A percentile compares a stretch with the other conserved stretches of the same genome.
Evolutionary conservation across 2,113 vertebrate genomes (phyloP).

Genomic region (Hepsetus odoe): DNA sequence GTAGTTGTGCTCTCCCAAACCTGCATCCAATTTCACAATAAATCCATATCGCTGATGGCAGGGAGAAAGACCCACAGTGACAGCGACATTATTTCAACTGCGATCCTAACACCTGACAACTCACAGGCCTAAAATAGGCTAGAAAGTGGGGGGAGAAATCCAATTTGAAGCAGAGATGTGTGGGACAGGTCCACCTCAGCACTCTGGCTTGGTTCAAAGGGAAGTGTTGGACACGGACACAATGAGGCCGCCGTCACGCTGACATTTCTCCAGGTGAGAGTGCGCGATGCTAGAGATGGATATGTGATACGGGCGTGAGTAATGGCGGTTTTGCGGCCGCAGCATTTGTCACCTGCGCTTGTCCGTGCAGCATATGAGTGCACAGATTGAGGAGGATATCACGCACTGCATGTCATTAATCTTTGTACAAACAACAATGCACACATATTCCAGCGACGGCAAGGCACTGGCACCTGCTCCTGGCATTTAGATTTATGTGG

Average conservation of each 20-base stretch:
- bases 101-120: slow-evolving; percentile 42
- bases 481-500: slow-evolving; percentile 43
- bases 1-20: slow-evolving; percentile 15
- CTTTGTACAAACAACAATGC: slow-evolving; percentile 42
- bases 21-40: slow-evolving; percentile 40
- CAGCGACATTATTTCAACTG: slow-evolving; percentile 37
- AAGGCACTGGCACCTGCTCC: slow-evolving; percentile 42
- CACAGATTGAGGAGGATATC: slow-evolving; percentile 41
- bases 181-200: slow-evolving; percentile 51
- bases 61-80: slow-evolving; percentile 39
- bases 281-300: slow-evolving; percentile 39
- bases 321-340: slow-evolving; percentile 34
- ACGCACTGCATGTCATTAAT: slow-evolving; percentile 49
- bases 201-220: slow-evolving; percentile 40
- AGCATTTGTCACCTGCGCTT: slow-evolving; percentile 44
- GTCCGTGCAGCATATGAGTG: slow-evolving; percentile 19
- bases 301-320: slow-evolving; percentile 50
- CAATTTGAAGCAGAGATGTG: slow-evolving; percentile 45
- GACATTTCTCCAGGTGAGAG: slow-evolving; percentile 48
- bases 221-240: slow-evolving; percentile 50
- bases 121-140: slow-evolving; percentile 35
- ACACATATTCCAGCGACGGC: slow-evolving; percentile 24
- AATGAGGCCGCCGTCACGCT: slow-evolving; percentile 43
- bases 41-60: slow-evolving; percentile 44
- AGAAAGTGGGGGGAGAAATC: slow-evolving; percentile 42